Evolutionary conservation across 2,888 invertebrate genomes (phyloP).

Genomic region (Lycaena phlaeas): DNA sequence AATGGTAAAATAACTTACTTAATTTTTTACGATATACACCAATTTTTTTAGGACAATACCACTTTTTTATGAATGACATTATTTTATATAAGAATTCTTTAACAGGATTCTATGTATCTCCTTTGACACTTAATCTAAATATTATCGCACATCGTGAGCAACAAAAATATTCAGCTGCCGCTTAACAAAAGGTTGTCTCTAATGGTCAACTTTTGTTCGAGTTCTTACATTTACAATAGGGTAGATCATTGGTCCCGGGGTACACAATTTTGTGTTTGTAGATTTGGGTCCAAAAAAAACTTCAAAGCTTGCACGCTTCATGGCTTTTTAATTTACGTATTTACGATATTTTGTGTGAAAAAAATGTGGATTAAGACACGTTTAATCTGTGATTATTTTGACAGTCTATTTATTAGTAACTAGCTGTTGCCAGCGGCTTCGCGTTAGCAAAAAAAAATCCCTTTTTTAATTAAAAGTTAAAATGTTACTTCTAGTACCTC

Average conservation of each 20-base stretch:
- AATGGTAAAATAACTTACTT: too few species aligned
- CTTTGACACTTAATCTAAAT: too few species aligned
- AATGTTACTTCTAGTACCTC: too few species aligned
- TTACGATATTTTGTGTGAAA: not conserved
- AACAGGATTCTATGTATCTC: too few species aligned
- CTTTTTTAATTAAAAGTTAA: too few species aligned
- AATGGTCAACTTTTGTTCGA: slow-evolving; percentile 65
- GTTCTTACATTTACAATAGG: slow-evolving; percentile 45
- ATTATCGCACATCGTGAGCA: not conserved
- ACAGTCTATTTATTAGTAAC: not conserved
- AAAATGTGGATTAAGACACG: not conserved
- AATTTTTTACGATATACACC: too few species aligned
- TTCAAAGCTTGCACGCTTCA: slow-evolving; percentile 5
- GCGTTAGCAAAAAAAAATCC: too few species aligned
- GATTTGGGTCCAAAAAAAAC: not conserved
- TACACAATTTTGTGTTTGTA: slow-evolving; percentile 2
- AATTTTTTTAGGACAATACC: too few species aligned
- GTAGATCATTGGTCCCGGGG: slow-evolving; percentile 52
- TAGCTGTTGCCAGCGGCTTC: too few species aligned
- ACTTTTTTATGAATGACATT: too few species aligned
- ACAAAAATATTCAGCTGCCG: slow-evolving; percentile 50
- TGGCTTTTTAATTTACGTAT: slow-evolving; percentile 5
- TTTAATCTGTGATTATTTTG: slow-evolving; percentile 5
- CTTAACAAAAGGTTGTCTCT: slow-evolving; percentile 46
- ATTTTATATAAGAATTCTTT: too few species aligned